These are phyloP conservation scores for Plemyria rubiginata DNA, from an alignment of 2,888 invertebrate genomes.

Conservation along the genomic window DNA sequence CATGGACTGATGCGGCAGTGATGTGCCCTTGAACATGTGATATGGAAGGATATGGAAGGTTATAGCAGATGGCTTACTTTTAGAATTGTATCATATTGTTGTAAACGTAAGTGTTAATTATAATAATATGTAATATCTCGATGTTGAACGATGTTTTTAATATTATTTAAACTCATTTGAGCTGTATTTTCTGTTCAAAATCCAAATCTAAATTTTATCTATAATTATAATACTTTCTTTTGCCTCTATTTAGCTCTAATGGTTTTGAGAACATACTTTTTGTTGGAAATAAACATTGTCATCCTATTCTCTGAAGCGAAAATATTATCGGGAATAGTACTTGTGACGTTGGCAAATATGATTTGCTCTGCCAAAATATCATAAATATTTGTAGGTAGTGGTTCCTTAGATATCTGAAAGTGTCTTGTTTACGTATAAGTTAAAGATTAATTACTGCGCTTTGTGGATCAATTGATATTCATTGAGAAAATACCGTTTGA, in stretches of 20 bases:
- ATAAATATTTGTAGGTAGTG: slow-evolving; percentile 28
- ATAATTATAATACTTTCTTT: slow-evolving; percentile 1
- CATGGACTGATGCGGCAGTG: slow-evolving; percentile 53
- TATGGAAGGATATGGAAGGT: slow-evolving; percentile 59
- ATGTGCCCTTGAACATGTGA: slow-evolving; percentile 76
- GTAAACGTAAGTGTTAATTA: slow-evolving; percentile 80
- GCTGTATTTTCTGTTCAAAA: slow-evolving; percentile 39
- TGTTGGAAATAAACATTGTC: neutral
- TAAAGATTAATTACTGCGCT: slow-evolving; percentile 34
- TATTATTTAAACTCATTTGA: slow-evolving; percentile 73
- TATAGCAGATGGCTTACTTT: slow-evolving; percentile 64
- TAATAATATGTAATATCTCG: slow-evolving; percentile 65
- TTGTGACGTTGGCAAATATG: slow-evolving; percentile 38
- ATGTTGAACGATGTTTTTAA: slow-evolving; percentile 76
- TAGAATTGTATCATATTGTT: slow-evolving; percentile 63
- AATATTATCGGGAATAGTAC: slow-evolving; percentile 11
- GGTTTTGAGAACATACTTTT: slow-evolving; percentile 6
- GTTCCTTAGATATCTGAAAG: slow-evolving; percentile 28
- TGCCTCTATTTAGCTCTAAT: slow-evolving; percentile 10
- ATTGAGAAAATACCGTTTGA: slow-evolving; percentile 66
- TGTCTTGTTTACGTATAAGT: slow-evolving; percentile 40
- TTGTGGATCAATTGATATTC: slow-evolving; percentile 54
- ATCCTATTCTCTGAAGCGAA: slow-evolving; percentile 4
- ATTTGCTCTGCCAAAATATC: slow-evolving; percentile 45
- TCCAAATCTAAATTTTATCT: slow-evolving; percentile 28